Percentiles rank a stretch among this genome's conserved stretches.
phyloP scores from a whole-genome alignment of 1,140 invertebrate species.

The Protaetia brevitarsis region DNA sequence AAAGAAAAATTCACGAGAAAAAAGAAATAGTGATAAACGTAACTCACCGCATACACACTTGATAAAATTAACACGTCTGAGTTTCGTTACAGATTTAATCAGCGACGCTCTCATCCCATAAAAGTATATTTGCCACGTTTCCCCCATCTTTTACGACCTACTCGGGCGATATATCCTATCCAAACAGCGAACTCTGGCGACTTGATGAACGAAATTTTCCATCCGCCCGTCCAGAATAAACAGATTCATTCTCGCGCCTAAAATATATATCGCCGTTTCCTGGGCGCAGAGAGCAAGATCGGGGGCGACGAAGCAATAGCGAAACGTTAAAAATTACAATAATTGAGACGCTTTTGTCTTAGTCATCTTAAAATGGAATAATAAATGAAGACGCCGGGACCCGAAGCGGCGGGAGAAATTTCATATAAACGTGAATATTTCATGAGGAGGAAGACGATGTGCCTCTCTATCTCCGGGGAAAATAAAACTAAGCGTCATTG shows the following conservation, averaged over 20 bases:
- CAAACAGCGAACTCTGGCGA: too few species aligned
- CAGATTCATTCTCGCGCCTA: background rate
- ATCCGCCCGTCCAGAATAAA: background rate
- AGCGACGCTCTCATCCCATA: too few species aligned
- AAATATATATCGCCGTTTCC: slow-evolving; percentile 3
- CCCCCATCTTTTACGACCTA: too few species aligned
- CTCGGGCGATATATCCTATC: too few species aligned
- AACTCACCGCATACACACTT: too few species aligned
- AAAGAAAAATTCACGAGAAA: too few species aligned
- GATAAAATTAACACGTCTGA: too few species aligned
- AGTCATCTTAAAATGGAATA: slow-evolving; percentile 7
- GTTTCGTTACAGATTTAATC: too few species aligned
- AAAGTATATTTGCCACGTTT: too few species aligned
- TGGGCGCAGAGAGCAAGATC: too few species aligned
- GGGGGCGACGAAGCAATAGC: background rate
- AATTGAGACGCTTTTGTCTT: slow-evolving; percentile 14
- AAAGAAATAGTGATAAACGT: too few species aligned
- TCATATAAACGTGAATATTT: slow-evolving; percentile 13
- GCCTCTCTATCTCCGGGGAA: background rate
- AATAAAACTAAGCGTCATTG: slow-evolving; percentile 5
- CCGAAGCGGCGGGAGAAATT: background rate
- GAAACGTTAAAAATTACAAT: slow-evolving; percentile 5
- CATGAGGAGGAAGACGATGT: background rate
- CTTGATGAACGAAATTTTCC: background rate
- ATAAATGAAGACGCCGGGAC: background rate